Percentiles rank a stretch among this genome's conserved stretches.
These are phyloP conservation scores for Oasisia sp. DNA, from an alignment of 2,888 invertebrate species.

Conservation along the genomic window DNA sequence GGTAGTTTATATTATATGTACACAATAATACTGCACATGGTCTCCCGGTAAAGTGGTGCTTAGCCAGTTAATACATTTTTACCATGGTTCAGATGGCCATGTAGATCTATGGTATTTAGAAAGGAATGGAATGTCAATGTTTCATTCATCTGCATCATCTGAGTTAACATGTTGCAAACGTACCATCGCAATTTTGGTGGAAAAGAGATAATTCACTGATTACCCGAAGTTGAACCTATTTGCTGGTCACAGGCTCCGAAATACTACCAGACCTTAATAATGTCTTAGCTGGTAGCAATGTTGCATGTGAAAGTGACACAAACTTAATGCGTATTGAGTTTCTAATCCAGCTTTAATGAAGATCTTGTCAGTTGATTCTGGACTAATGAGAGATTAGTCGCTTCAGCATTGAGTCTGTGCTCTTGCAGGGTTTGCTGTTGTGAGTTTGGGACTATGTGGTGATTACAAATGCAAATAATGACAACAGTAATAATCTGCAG, in stretches of 20 bases:
- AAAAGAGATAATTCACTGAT: neutral
- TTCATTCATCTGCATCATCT: neutral
- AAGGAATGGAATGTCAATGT: neutral
- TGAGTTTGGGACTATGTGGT: neutral
- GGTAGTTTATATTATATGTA: too few relatives aligned
- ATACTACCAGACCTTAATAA: neutral
- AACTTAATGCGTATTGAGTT: neutral
- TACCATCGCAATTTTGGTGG: neutral
- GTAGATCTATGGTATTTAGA: neutral
- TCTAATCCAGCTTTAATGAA: slow-evolving; percentile 5
- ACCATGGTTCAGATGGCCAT: too few relatives aligned
- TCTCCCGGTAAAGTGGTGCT: too few relatives aligned
- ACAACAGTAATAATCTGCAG: neutral
- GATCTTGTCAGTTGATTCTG: neutral
- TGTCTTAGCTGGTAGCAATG: neutral
- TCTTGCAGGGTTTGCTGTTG: neutral
- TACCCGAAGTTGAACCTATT: neutral
- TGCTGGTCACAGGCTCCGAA: neutral
- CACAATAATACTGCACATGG: too few relatives aligned
- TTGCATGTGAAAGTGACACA: slow-evolving; percentile 6
- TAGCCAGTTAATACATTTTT: too few relatives aligned
- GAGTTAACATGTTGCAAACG: neutral
- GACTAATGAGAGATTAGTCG: neutral
- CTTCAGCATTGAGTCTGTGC: neutral
- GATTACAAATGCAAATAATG: neutral